Evolutionary conservation across 2,797 vertebrate genomes (phyloP), one percentile per base, ranked within the genome.

Genomic region (Thamnophis elegans): DNA sequence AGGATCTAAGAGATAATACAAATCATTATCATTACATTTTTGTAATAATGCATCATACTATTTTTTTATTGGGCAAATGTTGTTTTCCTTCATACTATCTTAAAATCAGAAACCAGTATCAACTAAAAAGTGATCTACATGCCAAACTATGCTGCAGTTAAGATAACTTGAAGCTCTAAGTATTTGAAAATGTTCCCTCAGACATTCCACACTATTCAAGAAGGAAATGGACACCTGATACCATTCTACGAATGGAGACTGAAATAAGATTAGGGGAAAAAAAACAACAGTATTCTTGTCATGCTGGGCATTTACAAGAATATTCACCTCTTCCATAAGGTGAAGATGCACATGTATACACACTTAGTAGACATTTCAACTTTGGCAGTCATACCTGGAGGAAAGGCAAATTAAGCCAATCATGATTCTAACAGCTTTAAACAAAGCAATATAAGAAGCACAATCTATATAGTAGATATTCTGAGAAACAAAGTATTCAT

Each of bases 151-250:
- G 58, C 36, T 91, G 65, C 85, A 85, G 11, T 91, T 0, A 0
- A 89, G 2, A 60, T 20, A 55, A 86, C 92, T 91, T 91, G 59
- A 93, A 0, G 0, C 92, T 59, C 42, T n/a, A 85, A 65, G 42
- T 87, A 86, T 91, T 7, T 89, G 51, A 90, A 93, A 88, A 93
- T 56, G 51, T 88, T 93, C 68, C 62, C 89, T 91, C 20, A 93
- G 92, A 91, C 65, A 85, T 86, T 91, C 47, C 85, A 82, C 89
- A 88, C 86, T 88, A 88, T 88, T 91, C 68, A 88, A 91, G 92
- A 93, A 87, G 47, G 51, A 62, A 88, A 85, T 42, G 56, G 22
- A 13, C 20, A 91, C 51, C 56, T 73, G 26, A 91, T 62, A 55
- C 32, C 82, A 58, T 28, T 91, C 85, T 88, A 56, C n/a, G 55